A percentile compares a stretch with the other conserved stretches of the same genome.
These are phyloP conservation scores for Motacilla tschutschensis DNA, from an alignment of 2,113 vertebrate genomes.

Conservation along the genomic window DNA sequence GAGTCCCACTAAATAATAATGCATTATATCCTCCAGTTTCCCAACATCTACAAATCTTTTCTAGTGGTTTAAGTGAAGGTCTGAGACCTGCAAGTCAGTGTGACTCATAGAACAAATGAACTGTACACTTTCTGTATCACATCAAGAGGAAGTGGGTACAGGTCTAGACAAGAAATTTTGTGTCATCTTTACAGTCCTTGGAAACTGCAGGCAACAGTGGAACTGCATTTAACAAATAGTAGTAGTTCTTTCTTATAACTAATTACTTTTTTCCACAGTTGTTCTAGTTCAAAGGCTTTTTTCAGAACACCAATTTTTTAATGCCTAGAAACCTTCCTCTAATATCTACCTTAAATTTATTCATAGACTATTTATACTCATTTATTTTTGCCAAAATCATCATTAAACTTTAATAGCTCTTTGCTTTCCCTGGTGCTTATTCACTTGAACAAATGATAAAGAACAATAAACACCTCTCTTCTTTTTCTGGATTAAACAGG, in stretches of 20 bases:
- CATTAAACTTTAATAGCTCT: background rate
- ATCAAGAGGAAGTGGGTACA: background rate
- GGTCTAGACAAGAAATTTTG: background rate
- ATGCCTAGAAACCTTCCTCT: background rate
- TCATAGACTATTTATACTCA: background rate
- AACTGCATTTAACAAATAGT: background rate
- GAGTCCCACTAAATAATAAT: background rate
- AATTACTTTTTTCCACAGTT: background rate
- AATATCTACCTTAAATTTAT: background rate
- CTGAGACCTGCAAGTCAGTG: background rate
- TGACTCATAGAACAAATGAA: background rate
- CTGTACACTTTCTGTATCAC: background rate
- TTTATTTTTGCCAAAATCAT: background rate
- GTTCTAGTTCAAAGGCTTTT: background rate
- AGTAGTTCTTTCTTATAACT: background rate
- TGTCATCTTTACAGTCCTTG: background rate
- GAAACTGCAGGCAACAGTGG: background rate
- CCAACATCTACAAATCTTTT: background rate
- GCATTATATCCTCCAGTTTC: background rate
- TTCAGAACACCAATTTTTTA: background rate
- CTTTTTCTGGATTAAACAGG: background rate
- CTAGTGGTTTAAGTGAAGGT: background rate
- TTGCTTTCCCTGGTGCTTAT: background rate
- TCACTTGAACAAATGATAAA: background rate
- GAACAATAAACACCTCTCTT: background rate